Evolutionary conservation across 2,113 vertebrate genomes (phyloP), one percentile per base, ranked within the genome.

Genomic region (Raja brachyura): DNA sequence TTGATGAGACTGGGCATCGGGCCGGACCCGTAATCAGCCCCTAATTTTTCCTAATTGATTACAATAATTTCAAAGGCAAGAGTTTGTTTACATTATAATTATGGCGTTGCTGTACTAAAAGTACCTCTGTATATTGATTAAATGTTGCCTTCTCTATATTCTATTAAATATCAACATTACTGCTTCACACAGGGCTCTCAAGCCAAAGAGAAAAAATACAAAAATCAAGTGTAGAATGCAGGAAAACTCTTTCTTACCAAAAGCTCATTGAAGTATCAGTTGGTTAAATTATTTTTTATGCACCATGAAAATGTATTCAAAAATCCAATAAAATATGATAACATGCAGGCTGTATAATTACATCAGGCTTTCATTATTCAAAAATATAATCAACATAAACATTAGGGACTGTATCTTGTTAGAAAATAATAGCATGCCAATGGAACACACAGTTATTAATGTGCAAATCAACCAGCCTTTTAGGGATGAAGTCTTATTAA

Each of bases 301-400:
- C 31, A 16, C 20, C 18, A 25, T 81, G 16, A 54, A 16, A 54
- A 18, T 79, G 39, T 81, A 81, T 54, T 81, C 78, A 22, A 81
- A 11, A 81, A 7, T 81, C 18, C 33, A 81, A 54, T 81, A 81
- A 81, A 54, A 48, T 20, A 81, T 81, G 78, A 54, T 54, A 81
- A 81, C 8, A 54, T 81, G 74, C 74, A n/a, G 25, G 28, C 28
- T 75, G 33, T 81, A 20, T 25, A 85, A 85, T 56, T 59, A 28
- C 54, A 85, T 85, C 79, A 85, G 79, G 22, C 22, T 85, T 85
- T 59, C 25, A 59, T 75, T n/a, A 75, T 85, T 85, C 54, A 85
- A 28, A 61, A 86, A 59, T 61, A 25, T 85, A 85, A 61, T 61
- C 25, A 61, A 61, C 25, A 86, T 61, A 86, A 86, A 14, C 59